These are phyloP conservation scores for Spea multiplicata DNA, from an alignment of 2,113 vertebrate species.

Conservation along the genomic window DNA sequence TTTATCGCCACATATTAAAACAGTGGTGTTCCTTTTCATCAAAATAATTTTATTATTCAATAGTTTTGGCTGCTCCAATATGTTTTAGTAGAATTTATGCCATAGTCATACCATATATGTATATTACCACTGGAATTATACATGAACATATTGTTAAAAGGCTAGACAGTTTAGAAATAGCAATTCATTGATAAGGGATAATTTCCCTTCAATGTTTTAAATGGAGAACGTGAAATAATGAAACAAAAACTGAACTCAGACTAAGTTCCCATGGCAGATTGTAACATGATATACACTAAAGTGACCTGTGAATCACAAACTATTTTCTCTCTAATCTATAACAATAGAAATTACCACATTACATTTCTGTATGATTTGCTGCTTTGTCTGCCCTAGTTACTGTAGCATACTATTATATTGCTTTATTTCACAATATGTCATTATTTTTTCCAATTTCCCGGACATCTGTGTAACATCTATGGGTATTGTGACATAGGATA, in stretches of 20 bases:
- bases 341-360: neutral
- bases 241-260: neutral
- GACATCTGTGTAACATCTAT: slow-evolving; percentile 1
- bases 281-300: neutral
- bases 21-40: too few species aligned
- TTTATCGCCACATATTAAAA: too few species aligned
- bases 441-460: neutral
- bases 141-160: too few species aligned
- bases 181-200: neutral
- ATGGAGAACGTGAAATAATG: neutral
- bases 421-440: slow-evolving; percentile 19
- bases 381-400: neutral
- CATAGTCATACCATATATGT: too few species aligned
- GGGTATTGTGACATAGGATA: neutral
- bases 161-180: too few species aligned
- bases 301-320: neutral
- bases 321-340: neutral
- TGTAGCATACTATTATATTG: slow-evolving; percentile 8
- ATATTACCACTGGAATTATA: too few species aligned
- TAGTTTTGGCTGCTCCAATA: too few species aligned
- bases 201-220: neutral
- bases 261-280: too few species aligned
- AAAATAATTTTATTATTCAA: too few species aligned
- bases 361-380: neutral
- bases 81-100: too few species aligned